A percentile compares a stretch with the other conserved stretches of the same genome.
These are phyloP conservation scores for Drosophila sucinea DNA, from an alignment of 1,140 invertebrate species.

Conservation along the genomic window DNA sequence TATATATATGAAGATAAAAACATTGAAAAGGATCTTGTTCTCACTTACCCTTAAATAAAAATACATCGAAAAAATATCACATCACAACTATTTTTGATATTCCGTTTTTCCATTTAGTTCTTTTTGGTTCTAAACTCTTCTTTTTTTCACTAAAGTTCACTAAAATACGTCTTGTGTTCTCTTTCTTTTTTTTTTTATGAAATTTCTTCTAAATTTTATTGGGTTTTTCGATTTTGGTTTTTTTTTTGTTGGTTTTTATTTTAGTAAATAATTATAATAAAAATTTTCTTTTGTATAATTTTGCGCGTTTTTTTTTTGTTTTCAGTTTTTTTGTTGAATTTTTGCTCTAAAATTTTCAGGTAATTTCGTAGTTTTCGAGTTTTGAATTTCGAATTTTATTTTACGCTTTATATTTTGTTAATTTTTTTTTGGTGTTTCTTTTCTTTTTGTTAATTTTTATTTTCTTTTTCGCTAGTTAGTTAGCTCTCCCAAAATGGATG, in stretches of 20 bases:
- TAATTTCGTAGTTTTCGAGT: constrained; percentile 78
- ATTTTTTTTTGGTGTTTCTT: constrained; percentile 14
- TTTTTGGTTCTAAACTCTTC: constrained; percentile 32
- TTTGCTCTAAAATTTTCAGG: constrained; percentile 70
- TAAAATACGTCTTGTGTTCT: constrained; percentile 28
- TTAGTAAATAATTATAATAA: constrained; percentile 74
- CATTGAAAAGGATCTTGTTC: background rate
- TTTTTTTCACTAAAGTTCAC: constrained; percentile 36
- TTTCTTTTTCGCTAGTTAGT: constrained; percentile 16
- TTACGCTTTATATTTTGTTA: constrained; percentile 37
- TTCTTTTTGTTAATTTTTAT: constrained; percentile 26
- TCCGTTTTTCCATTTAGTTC: constrained; percentile 46
- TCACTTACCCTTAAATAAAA: constrained; percentile 72
- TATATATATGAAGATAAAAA: background rate
- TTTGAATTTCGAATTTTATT: constrained; percentile 51
- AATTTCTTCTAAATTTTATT: constrained; percentile 34
- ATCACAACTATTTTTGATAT: constrained; percentile 77
- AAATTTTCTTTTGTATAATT: constrained; percentile 73
- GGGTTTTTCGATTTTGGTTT: constrained; percentile 2
- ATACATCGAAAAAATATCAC: constrained; percentile 78
- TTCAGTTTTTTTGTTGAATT: constrained; percentile 56
- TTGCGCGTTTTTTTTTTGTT: constrained; percentile 58
- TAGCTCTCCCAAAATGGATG: constrained; percentile 52
- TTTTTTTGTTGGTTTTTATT: constrained; percentile 35
- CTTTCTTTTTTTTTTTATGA: constrained; percentile 41